Base-by-base conservation (phyloP, 2,888 invertebrate species). In the Drosophila mulleri region DNA sequence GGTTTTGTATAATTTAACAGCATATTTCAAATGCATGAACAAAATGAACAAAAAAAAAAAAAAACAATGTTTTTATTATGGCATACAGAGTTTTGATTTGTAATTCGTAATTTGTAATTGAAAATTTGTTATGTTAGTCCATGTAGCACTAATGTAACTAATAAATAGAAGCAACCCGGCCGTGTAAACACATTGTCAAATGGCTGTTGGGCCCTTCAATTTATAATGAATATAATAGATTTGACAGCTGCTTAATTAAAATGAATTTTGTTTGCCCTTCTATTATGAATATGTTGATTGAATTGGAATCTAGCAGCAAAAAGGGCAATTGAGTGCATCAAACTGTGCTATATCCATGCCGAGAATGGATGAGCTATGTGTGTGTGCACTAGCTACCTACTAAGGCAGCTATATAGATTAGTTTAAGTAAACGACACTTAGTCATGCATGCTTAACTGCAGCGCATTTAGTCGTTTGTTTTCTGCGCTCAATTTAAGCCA, bases 191-290 rank as follows among this genome's bases (percentile, higher is more conserved):
- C 20, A 16, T 52, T 37, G 37, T 20, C 9, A 14, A 52, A 37
- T 52, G 14, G 32, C 52, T 52, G 52, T 32, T 9, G 53, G 37
- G 37, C 37, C 11, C 37, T 53, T 32, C 16, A 53, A 39, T 41
- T 26, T 18, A 20, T 26, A 54, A 54, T 54, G 39, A 41, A 54
- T 54, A 1, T 54, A 53, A 37, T 53, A 39, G 39, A 18, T 41
- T n/a, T 41, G 41, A 54, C 54, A 54, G 54, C 54, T 54, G 14
- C 54, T 41, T 54, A 41, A 54, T 54, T 54, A 54, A 41, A 41
- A 54, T 26, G 26, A 41, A 41, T 54, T 54, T 39, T 23, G 37
- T 41, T 54, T 37, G 35, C 12, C 0, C 29, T 29, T n/a, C 16
- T 7, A 41, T 7, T 12, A 12, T 9, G 14, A 18, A 54, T 54